A percentile compares a stretch with the other conserved stretches of the same genome.
Evolutionary conservation across 37 sponge, comb jelly and placozoan species (phyloP).

Genomic region (Chondrilla cf. caribensis): DNA sequence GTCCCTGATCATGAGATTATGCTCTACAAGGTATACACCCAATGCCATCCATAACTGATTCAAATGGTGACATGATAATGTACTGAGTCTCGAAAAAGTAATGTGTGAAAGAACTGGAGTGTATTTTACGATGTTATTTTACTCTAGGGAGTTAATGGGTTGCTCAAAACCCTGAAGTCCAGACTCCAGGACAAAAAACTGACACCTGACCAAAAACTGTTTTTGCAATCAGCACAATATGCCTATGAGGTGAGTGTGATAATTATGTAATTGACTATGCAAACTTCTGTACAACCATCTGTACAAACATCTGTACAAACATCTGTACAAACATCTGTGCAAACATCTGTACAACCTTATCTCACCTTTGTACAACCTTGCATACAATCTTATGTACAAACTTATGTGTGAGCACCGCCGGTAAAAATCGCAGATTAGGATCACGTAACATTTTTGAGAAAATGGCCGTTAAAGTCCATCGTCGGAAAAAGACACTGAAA

Average conservation of each 20-base stretch:
- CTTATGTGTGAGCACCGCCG: too few relatives aligned
- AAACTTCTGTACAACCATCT: background rate
- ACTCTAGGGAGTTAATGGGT: constrained; percentile 33
- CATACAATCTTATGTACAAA: too few relatives aligned
- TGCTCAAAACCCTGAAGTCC: constrained; percentile 7
- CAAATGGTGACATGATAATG: background rate
- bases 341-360: too few relatives aligned
- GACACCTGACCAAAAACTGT: constrained; percentile 25
- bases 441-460: too few relatives aligned
- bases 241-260: constrained; percentile 34
- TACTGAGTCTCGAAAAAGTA: background rate
- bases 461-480: too few relatives aligned
- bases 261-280: background rate
- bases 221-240: constrained; percentile 28
- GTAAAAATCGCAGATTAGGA: too few relatives aligned
- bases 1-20: constrained; percentile 29
- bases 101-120: too few relatives aligned
- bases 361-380: too few relatives aligned
- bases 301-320: background rate
- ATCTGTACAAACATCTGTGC: too few relatives aligned
- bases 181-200: background rate
- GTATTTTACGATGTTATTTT: too few relatives aligned
- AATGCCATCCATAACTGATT: background rate
- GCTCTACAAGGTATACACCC: constrained; percentile 6
- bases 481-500: too few relatives aligned